Evolutionary conservation across 2,797 vertebrate genomes (phyloP).

Genomic region (Oreortyx pictus): DNA sequence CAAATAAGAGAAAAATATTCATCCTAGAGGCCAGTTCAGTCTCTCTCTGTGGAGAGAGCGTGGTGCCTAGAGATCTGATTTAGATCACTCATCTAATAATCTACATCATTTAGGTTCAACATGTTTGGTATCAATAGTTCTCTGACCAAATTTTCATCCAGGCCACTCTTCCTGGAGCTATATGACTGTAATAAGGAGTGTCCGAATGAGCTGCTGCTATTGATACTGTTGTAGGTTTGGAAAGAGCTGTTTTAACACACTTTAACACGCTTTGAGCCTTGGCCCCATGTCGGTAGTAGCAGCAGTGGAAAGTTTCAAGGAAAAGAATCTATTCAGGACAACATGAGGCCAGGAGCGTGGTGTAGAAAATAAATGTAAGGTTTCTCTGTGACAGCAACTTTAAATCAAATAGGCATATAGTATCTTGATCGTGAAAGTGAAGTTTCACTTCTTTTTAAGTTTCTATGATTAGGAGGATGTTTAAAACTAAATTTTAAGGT

Average conservation of each 20-base stretch:
- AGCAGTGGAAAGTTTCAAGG: neutral
- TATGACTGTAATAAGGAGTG: rapidly evolving
- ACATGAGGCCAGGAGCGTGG: neutral
- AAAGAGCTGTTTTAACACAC: neutral
- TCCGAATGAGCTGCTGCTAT: neutral
- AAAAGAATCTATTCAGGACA: neutral
- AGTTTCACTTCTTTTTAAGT: neutral
- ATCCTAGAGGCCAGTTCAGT: neutral
- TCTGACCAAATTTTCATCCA: neutral
- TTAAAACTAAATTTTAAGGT: neutral
- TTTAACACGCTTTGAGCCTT: neutral
- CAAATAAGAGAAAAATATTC: neutral
- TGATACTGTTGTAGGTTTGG: neutral
- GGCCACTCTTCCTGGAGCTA: neutral
- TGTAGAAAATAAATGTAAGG: neutral
- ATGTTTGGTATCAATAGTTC: rapidly evolving
- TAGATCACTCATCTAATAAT: neutral
- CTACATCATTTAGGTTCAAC: neutral
- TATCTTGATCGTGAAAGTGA: neutral
- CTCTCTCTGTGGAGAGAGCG: neutral
- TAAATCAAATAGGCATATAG: neutral
- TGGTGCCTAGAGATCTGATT: neutral
- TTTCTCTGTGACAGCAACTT: neutral
- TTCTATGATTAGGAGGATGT: neutral
- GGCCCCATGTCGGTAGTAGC: neutral